Percentiles rank a stretch among this genome's conserved stretches.
These are phyloP conservation scores for Luperina testacea DNA, from an alignment of 2,888 invertebrate genomes.

Conservation along the genomic window DNA sequence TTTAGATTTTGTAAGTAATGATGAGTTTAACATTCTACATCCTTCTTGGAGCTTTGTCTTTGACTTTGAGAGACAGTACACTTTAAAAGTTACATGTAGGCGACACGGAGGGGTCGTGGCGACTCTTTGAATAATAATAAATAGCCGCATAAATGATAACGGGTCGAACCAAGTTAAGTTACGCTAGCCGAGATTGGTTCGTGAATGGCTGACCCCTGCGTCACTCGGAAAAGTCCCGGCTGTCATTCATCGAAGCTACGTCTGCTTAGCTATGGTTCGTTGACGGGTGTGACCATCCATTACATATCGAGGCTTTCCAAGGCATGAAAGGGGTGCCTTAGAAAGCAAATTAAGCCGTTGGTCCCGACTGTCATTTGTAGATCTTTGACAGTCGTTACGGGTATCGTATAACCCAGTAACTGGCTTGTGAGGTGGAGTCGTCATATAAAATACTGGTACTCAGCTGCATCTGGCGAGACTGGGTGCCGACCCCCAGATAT, in stretches of 20 bases:
- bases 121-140: not conserved
- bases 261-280: not conserved
- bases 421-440: too few species aligned
- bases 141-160: too few species aligned
- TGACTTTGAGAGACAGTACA: not conserved
- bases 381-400: not conserved
- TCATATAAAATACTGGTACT: too few species aligned
- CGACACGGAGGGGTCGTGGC: not conserved
- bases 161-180: not conserved
- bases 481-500: too few species aligned
- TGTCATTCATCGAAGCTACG: not conserved
- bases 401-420: too few species aligned
- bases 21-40: constrained; percentile 58
- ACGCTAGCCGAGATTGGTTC: not conserved
- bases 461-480: too few species aligned
- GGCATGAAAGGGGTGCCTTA: too few species aligned
- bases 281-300: not conserved
- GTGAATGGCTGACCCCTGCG: not conserved
- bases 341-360: not conserved
- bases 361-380: not conserved
- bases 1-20: constrained; percentile 64
- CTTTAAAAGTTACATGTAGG: not conserved
- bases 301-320: not conserved
- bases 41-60: constrained; percentile 49
- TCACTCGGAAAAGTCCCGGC: not conserved